A percentile compares a stretch with the other conserved stretches of the same genome.
Evolutionary conservation across 1,140 invertebrate genomes (phyloP).

Genomic region (Euschistus heros): DNA sequence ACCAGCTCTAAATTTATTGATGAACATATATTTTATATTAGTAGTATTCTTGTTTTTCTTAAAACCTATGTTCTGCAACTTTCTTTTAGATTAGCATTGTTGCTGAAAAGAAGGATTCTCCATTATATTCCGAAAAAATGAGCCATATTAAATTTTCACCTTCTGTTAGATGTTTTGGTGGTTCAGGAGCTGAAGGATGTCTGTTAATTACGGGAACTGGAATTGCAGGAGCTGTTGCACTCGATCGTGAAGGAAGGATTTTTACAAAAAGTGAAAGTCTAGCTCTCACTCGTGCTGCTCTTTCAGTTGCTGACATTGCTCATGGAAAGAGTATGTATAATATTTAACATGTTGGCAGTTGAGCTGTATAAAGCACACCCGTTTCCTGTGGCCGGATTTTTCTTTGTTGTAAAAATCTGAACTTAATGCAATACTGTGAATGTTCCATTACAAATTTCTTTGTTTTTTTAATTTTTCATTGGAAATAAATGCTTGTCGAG

Average conservation of each 20-base stretch:
- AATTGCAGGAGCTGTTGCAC: conserved; percentile 57
- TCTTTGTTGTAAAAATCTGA: too few relatives aligned
- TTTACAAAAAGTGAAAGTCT: conserved; percentile 53
- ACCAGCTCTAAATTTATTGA: too few relatives aligned
- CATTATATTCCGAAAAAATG: conserved; percentile 76
- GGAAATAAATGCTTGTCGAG: too few relatives aligned
- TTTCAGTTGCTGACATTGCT: conserved; percentile 62
- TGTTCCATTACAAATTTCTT: too few relatives aligned
- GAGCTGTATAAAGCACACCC: too few relatives aligned
- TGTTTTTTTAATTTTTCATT: too few relatives aligned
- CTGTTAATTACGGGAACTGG: conserved; percentile 74
- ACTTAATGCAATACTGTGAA: too few relatives aligned
- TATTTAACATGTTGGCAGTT: conserved; percentile 29
- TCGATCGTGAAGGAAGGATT: conserved; percentile 34
- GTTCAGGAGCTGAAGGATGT: conserved; percentile 67
- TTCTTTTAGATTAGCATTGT: conserved; percentile 42
- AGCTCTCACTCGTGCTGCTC: conserved; percentile 55
- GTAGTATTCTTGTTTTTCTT: too few relatives aligned
- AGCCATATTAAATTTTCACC: conserved; percentile 61
- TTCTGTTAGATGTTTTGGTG: conserved; percentile 76
- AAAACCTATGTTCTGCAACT: too few relatives aligned
- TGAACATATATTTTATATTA: too few relatives aligned
- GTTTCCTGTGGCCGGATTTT: too few relatives aligned
- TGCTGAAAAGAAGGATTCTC: conserved; percentile 68
- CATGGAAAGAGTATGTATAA: conserved; percentile 53